Evolutionary conservation across 2,888 invertebrate species (phyloP), one percentile per base, ranked within the genome.

Genomic region (Punctoribates punctum): DNA sequence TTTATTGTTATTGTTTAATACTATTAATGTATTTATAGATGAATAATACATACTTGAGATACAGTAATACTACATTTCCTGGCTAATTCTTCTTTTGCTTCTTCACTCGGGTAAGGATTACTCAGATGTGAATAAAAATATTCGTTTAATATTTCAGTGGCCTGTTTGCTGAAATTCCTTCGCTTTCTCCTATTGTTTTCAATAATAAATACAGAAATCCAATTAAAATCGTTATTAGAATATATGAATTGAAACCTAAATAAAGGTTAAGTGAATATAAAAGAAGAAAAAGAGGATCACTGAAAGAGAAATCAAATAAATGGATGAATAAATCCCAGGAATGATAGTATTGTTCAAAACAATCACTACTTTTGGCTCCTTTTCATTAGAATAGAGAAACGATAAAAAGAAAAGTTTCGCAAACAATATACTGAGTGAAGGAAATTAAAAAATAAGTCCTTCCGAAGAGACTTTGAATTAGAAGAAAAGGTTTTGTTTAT

Each of bases 101-200:
- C 99, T 87, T 99, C 99, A 83, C 96, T 96, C 80, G 99, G 99
- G 87, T 99, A 99, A 42, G 99, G 99, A 88, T 99, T 99, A 84
- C 95, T 96, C 83, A 99, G 89, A 87, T 99, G 98, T 82, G 97
- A 97, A 87, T 99, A 99, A 87, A 99, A 99, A 86, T 99, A 99
- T 87, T 99, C 98, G 86, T 99, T 99, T 82, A 99, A 88, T 82
- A 98, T 95, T 88, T 99, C 98, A 34, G 98, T 98, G 76, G 98
- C 98, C 85, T 98, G 97, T 88, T 99, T 99, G 88, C 96, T 97
- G 87, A 99, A 99, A 87, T 99, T 99, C 82, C 98, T 90, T 81
- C 98, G 90, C 86, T 99, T 99, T 87, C 84, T 83, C 82, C 87
- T 86, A 82, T 60, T 83, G 1, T 46, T 34, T 48, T 29, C 34